Evolutionary conservation across 2,888 invertebrate species (phyloP).

Genomic region (Philonicus albiceps): DNA sequence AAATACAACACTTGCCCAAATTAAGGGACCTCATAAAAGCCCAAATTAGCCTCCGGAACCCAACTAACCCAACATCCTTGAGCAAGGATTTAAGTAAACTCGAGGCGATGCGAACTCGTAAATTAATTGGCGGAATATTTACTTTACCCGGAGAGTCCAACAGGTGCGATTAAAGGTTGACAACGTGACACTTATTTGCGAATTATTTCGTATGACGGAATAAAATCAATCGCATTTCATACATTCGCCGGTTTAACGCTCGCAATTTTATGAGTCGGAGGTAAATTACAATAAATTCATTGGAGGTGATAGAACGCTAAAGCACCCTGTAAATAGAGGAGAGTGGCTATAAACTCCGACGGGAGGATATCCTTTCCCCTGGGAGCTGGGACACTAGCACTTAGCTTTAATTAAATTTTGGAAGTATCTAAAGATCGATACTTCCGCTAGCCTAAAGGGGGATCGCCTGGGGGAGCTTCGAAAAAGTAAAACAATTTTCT

Average conservation of each 20-base stretch:
- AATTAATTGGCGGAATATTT: background rate
- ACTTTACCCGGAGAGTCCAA: background rate
- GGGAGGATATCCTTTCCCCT: background rate
- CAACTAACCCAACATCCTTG: background rate
- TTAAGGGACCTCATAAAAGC: background rate
- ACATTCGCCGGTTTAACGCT: background rate
- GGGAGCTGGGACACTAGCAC: background rate
- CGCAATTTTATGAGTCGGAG: background rate
- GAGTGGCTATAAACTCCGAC: background rate
- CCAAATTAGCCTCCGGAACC: background rate
- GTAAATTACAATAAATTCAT: background rate
- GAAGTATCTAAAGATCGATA: background rate
- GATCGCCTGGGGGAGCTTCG: background rate
- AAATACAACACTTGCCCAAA: background rate
- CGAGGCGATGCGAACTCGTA: background rate
- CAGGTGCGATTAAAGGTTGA: background rate
- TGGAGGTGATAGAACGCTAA: background rate
- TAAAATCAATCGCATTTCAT: background rate
- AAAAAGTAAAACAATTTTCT: background rate
- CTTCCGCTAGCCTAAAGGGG: background rate
- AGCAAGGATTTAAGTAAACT: background rate
- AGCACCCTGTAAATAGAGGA: background rate
- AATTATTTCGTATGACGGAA: background rate
- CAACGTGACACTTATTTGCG: background rate
- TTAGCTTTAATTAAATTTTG: background rate